Evolutionary conservation across 2,888 invertebrate genomes (phyloP).

Genomic region (Oxystoma pomonae): DNA sequence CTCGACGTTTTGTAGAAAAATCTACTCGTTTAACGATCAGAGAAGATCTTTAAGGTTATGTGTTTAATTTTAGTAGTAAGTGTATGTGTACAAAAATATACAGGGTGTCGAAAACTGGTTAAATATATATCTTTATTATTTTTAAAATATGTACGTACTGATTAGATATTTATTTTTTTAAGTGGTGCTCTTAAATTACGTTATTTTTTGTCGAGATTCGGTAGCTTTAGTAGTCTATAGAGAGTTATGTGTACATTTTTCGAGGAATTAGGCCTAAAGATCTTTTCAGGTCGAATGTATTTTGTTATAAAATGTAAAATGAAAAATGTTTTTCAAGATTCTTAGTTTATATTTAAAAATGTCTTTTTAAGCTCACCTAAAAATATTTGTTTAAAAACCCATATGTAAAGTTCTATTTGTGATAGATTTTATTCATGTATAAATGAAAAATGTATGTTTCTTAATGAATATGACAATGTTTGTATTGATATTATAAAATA

Average conservation of each 20-base stretch:
- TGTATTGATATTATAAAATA: conserved; percentile 38
- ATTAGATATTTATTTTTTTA: no score
- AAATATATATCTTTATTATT: no score
- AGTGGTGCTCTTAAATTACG: no score
- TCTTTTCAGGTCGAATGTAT: conserved; percentile 15
- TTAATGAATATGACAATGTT: conserved; percentile 37
- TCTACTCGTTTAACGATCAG: conserved; percentile 25
- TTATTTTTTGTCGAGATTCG: no score
- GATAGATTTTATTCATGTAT: conserved; percentile 40
- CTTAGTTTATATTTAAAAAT: conserved; percentile 25
- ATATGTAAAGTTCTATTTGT: conserved; percentile 39
- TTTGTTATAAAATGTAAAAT: conserved; percentile 20
- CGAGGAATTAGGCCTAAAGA: not conserved
- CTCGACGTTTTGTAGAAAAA: conserved; percentile 29
- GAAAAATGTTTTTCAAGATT: conserved; percentile 29
- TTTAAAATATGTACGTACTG: no score
- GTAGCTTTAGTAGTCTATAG: no score
- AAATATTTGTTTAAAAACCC: conserved; percentile 30
- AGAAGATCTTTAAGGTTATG: conserved; percentile 16
- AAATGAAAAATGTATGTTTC: conserved; percentile 39
- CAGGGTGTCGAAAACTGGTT: no score
- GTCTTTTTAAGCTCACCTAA: conserved; percentile 29
- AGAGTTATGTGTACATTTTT: no score
- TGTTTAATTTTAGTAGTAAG: no score
- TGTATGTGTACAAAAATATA: no score